These are phyloP conservation scores for Aphidoletes aphidimyza DNA, from an alignment of 2,888 invertebrate genomes.

Conservation along the genomic window DNA sequence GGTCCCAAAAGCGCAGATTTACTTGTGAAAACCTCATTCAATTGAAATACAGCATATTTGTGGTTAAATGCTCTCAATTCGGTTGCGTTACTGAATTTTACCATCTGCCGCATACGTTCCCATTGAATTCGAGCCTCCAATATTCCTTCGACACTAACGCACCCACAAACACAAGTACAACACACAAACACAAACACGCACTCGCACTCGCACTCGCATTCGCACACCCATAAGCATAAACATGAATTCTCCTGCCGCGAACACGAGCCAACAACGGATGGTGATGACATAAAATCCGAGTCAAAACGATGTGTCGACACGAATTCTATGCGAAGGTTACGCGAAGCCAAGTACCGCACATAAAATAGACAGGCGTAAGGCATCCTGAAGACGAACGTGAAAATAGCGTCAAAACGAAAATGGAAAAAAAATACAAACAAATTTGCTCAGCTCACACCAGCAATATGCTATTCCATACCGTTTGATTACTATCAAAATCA, in stretches of 20 bases:
- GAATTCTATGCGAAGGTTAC: neutral
- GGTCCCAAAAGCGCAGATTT: conserved; percentile 14
- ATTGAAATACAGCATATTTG: conserved; percentile 13
- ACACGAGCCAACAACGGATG: conserved; percentile 10
- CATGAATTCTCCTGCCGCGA: neutral
- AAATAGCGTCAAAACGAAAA: neutral
- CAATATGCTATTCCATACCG: conserved; percentile 40
- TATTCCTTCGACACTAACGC: neutral
- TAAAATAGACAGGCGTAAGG: neutral
- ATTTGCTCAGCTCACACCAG: conserved; percentile 24
- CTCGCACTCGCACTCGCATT: neutral
- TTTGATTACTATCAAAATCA: conserved; percentile 51
- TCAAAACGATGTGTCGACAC: conserved; percentile 14
- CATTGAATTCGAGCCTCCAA: neutral
- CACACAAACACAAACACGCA: neutral
- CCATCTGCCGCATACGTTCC: neutral
- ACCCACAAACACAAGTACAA: too few species aligned
- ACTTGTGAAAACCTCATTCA: conserved; percentile 10
- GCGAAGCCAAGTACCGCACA: neutral
- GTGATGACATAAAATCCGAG: conserved; percentile 20
- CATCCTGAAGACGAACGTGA: neutral
- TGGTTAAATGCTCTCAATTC: conserved; percentile 38
- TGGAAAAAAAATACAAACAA: conserved; percentile 14
- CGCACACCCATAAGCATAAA: neutral
- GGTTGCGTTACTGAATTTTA: conserved; percentile 39